Evolutionary conservation across 30 jellyfish, hydroid and myxozoan species (phyloP).

Genomic region (Aurelia aurita): DNA sequence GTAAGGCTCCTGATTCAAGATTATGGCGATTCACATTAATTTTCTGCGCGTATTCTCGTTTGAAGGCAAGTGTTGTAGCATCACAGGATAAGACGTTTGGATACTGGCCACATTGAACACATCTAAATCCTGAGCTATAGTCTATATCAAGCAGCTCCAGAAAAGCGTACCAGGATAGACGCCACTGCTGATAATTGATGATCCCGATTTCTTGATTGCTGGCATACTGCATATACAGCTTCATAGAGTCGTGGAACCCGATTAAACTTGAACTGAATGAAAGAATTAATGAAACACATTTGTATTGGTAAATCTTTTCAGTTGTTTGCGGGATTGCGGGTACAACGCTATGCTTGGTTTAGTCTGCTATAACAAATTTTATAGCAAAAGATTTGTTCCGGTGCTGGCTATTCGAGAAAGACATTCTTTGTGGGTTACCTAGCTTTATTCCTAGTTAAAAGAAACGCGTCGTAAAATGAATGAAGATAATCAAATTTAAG

Average conservation of each 20-base stretch:
- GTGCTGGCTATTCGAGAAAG: too few relatives aligned
- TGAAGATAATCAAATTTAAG: too few relatives aligned
- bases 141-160: slow-evolving; percentile 32
- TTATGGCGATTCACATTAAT: too few relatives aligned
- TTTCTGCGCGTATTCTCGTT: slow-evolving; percentile 13
- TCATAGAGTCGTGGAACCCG: slow-evolving; percentile 13
- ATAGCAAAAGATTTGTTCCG: not conserved
- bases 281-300: too few relatives aligned
- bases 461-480: too few relatives aligned
- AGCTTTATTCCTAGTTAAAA: too few relatives aligned
- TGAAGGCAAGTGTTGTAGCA: slow-evolving; percentile 30
- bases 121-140: not conserved
- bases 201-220: slow-evolving; percentile 2
- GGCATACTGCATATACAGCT: slow-evolving; percentile 8
- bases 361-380: not conserved
- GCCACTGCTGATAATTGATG: slow-evolving; percentile 37
- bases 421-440: too few relatives aligned
- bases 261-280: slow-evolving; percentile 25
- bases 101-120: slow-evolving; percentile 9
- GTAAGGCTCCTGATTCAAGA: too few relatives aligned
- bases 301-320: not conserved
- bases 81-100: slow-evolving; percentile 9
- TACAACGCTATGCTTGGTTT: not conserved
- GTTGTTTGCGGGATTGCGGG: not conserved
- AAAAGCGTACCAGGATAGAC: slow-evolving; percentile 23